These are phyloP conservation scores for Pomatostomus ruficeps DNA, from an alignment of 2,113 vertebrate genomes.

Conservation along the genomic window DNA sequence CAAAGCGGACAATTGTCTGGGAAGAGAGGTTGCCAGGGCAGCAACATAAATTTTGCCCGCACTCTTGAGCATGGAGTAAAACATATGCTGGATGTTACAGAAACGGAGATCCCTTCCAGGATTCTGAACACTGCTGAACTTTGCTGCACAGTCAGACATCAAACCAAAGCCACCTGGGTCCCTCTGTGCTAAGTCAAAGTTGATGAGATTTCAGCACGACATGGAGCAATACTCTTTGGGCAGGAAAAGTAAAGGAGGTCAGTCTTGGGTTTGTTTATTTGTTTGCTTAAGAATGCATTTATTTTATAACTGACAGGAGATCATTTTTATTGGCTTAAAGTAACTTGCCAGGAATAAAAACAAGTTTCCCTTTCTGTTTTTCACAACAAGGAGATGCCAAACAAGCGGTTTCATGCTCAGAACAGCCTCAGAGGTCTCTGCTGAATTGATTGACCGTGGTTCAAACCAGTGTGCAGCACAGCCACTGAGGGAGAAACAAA, in stretches of 20 bases:
- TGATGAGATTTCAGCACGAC: background rate
- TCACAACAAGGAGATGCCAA: background rate
- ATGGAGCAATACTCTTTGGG: background rate
- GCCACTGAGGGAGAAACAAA: slow-evolving; percentile 34
- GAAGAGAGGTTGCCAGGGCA: background rate
- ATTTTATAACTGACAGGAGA: background rate
- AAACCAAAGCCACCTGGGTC: background rate
- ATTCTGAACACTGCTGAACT: background rate
- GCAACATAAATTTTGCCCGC: background rate
- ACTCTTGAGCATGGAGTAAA: background rate
- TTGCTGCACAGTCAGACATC: background rate
- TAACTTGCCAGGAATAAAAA: background rate
- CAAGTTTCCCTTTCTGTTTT: background rate
- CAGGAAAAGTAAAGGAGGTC: background rate
- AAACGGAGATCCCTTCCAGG: background rate
- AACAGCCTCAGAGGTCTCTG: background rate
- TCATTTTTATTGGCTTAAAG: background rate
- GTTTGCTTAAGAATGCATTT: background rate
- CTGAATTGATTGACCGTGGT: background rate
- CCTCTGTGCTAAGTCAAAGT: background rate
- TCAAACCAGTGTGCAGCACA: slow-evolving; percentile 46
- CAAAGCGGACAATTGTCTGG: background rate
- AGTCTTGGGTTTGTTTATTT: background rate
- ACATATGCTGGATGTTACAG: background rate
- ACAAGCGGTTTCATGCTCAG: background rate